Evolutionary conservation across 2,797 vertebrate species (phyloP).

Genomic region (Acestrorhynchus altus): DNA sequence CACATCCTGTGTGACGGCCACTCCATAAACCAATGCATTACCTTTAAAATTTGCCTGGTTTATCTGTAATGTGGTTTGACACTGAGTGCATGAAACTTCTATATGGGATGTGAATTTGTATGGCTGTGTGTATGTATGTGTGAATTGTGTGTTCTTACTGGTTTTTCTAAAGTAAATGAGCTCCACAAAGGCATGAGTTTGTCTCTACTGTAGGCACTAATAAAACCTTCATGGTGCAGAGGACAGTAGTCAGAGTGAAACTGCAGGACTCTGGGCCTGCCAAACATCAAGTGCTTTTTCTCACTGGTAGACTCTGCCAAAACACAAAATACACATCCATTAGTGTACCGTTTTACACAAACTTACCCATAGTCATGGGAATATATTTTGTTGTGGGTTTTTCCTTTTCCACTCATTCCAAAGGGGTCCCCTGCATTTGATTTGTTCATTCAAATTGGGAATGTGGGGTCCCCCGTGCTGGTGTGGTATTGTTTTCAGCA

Average conservation of each 20-base stretch:
- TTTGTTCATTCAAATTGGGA: too few species aligned
- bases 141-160: constrained; percentile 58
- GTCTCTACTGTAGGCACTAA: constrained; percentile 68
- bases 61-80: too few species aligned
- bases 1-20: too few species aligned
- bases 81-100: too few species aligned
- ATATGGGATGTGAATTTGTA: neutral
- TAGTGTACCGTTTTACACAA: neutral
- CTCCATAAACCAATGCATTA: too few species aligned
- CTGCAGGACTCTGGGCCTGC: constrained; percentile 70
- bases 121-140: neutral
- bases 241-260: constrained; percentile 65
- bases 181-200: constrained; percentile 76
- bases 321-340: neutral
- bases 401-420: too few species aligned
- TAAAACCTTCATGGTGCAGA: constrained; percentile 72
- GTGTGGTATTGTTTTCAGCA: too few species aligned
- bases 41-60: too few species aligned
- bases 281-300: constrained; percentile 66
- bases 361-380: too few species aligned
- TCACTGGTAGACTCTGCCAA: constrained; percentile 60
- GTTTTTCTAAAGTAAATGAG: constrained; percentile 73
- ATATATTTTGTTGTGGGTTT: too few species aligned
- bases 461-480: too few species aligned
- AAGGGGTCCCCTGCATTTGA: too few species aligned